A percentile compares a stretch with the other conserved stretches of the same genome.
Evolutionary conservation across 2,888 invertebrate genomes (phyloP).

Genomic region (Neoitamus cyanurus): DNA sequence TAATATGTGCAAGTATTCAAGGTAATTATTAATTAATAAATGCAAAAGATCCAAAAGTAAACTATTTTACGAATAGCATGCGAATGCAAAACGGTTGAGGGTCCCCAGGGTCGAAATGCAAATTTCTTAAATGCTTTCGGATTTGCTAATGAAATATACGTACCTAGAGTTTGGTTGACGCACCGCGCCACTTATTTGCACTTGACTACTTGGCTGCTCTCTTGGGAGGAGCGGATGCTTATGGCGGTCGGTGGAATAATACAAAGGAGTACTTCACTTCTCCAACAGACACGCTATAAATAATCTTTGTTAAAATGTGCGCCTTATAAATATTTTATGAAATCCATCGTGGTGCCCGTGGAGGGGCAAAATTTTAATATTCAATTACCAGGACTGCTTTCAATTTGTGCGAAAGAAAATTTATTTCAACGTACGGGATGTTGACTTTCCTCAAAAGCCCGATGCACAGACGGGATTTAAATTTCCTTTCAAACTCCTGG

Average conservation of each 20-base stretch:
- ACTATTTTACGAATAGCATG: background rate
- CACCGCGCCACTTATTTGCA: background rate
- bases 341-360: background rate
- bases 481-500: background rate
- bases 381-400: conserved; percentile 43
- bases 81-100: background rate
- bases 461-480: conserved; percentile 13
- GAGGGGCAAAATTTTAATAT: conserved; percentile 46
- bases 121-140: background rate
- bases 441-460: conserved; percentile 39
- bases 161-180: background rate
- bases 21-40: too few species aligned
- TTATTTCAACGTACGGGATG: conserved; percentile 30
- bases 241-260: background rate
- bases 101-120: background rate
- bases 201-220: background rate
- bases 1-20: too few species aligned
- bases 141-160: background rate
- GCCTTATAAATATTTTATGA: conserved; percentile 48
- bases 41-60: too few species aligned
- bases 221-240: background rate
- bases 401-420: conserved; percentile 43
- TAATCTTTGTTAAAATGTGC: conserved; percentile 40
- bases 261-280: conserved; percentile 6
- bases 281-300: conserved; percentile 38